These are phyloP conservation scores for Xiphorhynchus elegans DNA, from an alignment of 2,113 vertebrate species.

Conservation along the genomic window DNA sequence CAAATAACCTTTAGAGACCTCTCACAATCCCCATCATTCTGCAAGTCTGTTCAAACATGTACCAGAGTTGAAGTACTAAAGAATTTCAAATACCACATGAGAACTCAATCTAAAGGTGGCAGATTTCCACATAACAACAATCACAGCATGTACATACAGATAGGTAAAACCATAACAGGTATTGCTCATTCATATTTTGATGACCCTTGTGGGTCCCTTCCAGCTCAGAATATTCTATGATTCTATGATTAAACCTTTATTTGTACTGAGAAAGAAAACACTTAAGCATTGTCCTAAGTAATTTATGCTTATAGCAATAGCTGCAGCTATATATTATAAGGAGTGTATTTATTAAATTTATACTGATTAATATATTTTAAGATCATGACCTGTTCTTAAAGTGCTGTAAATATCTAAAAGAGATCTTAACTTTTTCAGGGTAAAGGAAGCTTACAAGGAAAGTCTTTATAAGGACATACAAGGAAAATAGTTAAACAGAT, in stretches of 20 bases:
- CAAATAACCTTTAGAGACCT: not conserved
- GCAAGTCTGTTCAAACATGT: not conserved
- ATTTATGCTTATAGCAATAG: not conserved
- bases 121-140: not conserved
- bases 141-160: not conserved
- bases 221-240: not conserved
- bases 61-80: not conserved
- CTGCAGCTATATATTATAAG: not conserved
- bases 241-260: not conserved
- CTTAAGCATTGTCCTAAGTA: not conserved
- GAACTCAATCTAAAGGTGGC: not conserved
- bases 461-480: not conserved
- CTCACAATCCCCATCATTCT: not conserved
- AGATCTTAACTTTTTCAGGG: not conserved
- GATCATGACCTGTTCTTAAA: not conserved
- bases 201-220: not conserved
- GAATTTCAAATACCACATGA: not conserved
- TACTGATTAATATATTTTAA: not conserved
- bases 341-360: not conserved
- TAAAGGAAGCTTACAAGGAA: not conserved
- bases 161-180: not conserved
- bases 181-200: not conserved
- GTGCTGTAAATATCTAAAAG: not conserved
- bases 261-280: not conserved
- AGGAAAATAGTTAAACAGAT: not conserved